phyloP scores from a whole-genome alignment of 2,113 vertebrate species.

The Suricata suricatta region DNA sequence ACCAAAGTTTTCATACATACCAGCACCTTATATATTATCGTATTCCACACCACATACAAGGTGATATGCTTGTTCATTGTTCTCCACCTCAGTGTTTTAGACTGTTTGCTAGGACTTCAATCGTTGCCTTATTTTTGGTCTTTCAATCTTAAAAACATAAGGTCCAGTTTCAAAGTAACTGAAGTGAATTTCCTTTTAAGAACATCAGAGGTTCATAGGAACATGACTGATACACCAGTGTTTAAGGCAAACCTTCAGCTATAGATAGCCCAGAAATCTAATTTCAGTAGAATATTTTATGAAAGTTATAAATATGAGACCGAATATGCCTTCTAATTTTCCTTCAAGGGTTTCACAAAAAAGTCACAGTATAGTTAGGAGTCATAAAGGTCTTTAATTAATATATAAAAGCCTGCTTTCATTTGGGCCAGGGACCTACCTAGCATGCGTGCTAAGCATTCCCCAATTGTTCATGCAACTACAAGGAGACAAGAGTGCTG shows the following conservation, averaged over 20 bases:
- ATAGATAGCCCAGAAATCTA: neutral
- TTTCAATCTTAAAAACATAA: neutral
- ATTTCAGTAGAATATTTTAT: neutral
- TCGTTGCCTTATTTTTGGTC: neutral
- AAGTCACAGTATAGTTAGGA: neutral
- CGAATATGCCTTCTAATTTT: neutral
- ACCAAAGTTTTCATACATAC: neutral
- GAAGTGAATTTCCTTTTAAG: neutral
- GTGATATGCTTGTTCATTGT: neutral
- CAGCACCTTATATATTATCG: neutral
- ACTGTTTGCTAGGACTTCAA: neutral
- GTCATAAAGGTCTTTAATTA: neutral
- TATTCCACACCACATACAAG: neutral
- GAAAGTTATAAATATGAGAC: neutral
- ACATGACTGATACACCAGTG: neutral
- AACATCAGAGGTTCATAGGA: neutral
- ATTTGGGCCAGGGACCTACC: neutral
- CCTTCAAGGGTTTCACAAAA: neutral
- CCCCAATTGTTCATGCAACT: neutral
- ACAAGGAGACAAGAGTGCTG: neutral
- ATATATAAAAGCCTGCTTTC: neutral
- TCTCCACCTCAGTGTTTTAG: neutral
- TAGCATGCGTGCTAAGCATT: neutral
- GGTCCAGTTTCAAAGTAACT: neutral
- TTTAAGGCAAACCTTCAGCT: neutral